phyloP scores from a whole-genome alignment of 2,888 invertebrate genomes.

The Tuberolachnus salignus region DNA sequence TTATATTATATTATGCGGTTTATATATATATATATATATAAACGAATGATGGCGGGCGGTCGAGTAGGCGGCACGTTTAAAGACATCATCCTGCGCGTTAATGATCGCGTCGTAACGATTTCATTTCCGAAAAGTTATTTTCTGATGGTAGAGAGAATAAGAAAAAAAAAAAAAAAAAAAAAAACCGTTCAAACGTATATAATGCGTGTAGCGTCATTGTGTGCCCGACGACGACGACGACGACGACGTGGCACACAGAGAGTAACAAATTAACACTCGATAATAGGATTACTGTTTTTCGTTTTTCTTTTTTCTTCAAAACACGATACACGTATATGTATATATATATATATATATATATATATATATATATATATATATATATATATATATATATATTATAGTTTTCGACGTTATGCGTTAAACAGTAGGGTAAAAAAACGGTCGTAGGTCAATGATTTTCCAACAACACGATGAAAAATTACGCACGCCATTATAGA shows the following conservation, averaged over 20 bases:
- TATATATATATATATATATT: no score
- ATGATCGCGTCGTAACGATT: slow-evolving; percentile 16
- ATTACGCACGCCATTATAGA: not conserved
- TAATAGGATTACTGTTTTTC: not conserved
- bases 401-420: not conserved
- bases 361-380: no score
- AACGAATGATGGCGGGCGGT: not conserved
- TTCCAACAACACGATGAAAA: not conserved
- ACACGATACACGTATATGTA: no score
- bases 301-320: no score
- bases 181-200: not conserved
- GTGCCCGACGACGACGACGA: not conserved
- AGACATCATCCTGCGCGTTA: slow-evolving; percentile 9
- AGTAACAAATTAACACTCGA: slow-evolving; percentile 15
- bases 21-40: not conserved
- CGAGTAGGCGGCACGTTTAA: not conserved
- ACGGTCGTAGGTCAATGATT: slow-evolving; percentile 3
- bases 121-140: slow-evolving; percentile 7
- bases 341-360: no score
- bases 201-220: not conserved
- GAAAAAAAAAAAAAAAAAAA: slow-evolving; percentile 11
- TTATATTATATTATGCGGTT: not conserved
- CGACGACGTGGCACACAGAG: no score
- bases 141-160: slow-evolving; percentile 10
- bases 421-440: not conserved